Evolutionary conservation across 2,797 vertebrate genomes (phyloP), one percentile per base, ranked within the genome.

Genomic region (Clarias laeviceps): DNA sequence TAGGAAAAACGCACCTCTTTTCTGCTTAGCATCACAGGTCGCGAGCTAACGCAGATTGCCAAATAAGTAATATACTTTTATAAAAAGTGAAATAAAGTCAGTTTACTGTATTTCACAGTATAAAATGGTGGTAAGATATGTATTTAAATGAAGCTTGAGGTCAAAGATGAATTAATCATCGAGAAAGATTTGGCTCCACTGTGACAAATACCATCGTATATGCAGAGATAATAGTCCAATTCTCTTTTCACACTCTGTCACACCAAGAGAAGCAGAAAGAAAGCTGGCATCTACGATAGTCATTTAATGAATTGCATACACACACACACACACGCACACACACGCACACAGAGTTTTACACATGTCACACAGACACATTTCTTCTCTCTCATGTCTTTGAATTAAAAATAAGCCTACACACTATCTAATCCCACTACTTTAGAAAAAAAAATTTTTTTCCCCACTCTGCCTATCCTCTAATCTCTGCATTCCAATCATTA

Each of bases 11-110:
- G 27, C 37, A 37, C 57, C n/a, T 64, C 17, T 74, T 87, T 79
- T 89, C 59, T n/a, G 59, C 56, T 85, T 87, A 82, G 78, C 11
- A 80, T 82, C 80, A 85, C 80, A 83, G 11, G 87, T 92, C 90
- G 32, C 45, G 12, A 50, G 22, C 40, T 50, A 72, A n/a, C 69
- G n/a, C 69, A 45, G 37, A 14, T 15, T 20, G 57, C 22, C 64
- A 72, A 64, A 69, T 62, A 65, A 45, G 37, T 45, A n/a, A 27
- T 1, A 65, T 27, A 12, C 40, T 86, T 88, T 87, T 80, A 84
- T 73, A 86, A 80, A 88, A 80, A 90, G 80, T 27, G 11, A 65
- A 18, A 4, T 45, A 64, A 59, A 34, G 24, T 79, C 18, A 59
- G 6, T 69, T 80, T 14, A 50, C 50, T 50, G 50, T 50, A 50